Conservation (phyloP, 92 coral and sea anemone genomes). For the Isaurus tuberculatus region DNA sequence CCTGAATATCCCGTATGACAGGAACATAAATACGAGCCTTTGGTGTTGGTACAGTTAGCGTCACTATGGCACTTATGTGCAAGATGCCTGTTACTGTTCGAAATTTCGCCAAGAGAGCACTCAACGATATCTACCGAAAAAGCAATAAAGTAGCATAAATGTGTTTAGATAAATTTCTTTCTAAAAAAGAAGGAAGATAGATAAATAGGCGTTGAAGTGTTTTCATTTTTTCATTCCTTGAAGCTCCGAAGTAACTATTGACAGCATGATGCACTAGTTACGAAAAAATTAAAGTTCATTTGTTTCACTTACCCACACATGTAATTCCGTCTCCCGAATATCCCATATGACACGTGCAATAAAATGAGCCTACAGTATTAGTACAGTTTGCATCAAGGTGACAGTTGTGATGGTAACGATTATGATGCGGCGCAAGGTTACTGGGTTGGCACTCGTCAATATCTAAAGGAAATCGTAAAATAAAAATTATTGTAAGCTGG, state of each 20-base stretch:
- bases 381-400: constrained; percentile 81
- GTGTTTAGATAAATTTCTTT: neutral
- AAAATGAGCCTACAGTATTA: too few relatives aligned
- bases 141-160: constrained; percentile 3
- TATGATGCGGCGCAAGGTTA: constrained; percentile 41
- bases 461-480: too few relatives aligned
- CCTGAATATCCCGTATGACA: constrained; percentile 54
- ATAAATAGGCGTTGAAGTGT: too few relatives aligned
- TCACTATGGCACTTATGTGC: constrained; percentile 64
- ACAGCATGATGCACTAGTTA: too few relatives aligned
- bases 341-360: too few relatives aligned
- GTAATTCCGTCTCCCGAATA: constrained; percentile 72
- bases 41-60: constrained; percentile 47
- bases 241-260: too few relatives aligned
- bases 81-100: constrained; percentile 32
- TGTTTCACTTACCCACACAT: constrained; percentile 55
- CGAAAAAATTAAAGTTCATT: too few relatives aligned
- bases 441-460: constrained; percentile 57
- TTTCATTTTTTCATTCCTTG: too few relatives aligned
- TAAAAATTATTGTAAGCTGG: too few relatives aligned
- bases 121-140: constrained; percentile 48
- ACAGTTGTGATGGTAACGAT: constrained; percentile 71
- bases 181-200: too few relatives aligned
- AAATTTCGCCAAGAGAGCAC: constrained; percentile 11
- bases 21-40: constrained; percentile 34